Evolutionary conservation across 1,140 invertebrate species (phyloP).

Genomic region (Drosophila auraria): DNA sequence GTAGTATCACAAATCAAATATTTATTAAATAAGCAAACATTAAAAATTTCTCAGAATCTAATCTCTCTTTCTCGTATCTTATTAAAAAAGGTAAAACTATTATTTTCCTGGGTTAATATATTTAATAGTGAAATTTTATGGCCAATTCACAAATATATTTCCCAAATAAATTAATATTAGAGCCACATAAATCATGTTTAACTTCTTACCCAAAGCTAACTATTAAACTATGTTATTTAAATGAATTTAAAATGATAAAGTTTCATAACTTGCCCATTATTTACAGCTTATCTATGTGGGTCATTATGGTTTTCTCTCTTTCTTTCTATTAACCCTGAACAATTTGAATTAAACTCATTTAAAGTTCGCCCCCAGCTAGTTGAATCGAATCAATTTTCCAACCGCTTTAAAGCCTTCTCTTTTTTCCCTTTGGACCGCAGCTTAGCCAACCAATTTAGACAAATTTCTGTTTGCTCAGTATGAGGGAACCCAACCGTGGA

Average conservation of each 20-base stretch:
- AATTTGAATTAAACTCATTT: background rate
- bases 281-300: constrained; percentile 11
- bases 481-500: constrained; percentile 27
- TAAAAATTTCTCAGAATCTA: no score
- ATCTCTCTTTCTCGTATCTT: no score
- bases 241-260: constrained; percentile 5
- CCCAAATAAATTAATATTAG: background rate
- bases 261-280: background rate
- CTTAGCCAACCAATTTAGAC: constrained; percentile 48
- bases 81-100: no score
- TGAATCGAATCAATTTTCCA: constrained; percentile 1
- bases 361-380: constrained; percentile 11
- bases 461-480: constrained; percentile 43
- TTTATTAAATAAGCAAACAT: background rate
- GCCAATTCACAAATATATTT: background rate
- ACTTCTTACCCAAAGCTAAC: background rate
- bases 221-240: constrained; percentile 2
- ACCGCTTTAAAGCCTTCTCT: constrained; percentile 14
- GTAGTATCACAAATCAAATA: background rate
- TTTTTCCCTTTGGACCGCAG: background rate
- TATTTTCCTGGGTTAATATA: background rate
- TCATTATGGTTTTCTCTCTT: background rate
- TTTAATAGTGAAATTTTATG: background rate
- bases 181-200: background rate
- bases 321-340: background rate